Base-by-base conservation (phyloP, 2,888 invertebrate genomes). In the Anticlea derivata region DNA sequence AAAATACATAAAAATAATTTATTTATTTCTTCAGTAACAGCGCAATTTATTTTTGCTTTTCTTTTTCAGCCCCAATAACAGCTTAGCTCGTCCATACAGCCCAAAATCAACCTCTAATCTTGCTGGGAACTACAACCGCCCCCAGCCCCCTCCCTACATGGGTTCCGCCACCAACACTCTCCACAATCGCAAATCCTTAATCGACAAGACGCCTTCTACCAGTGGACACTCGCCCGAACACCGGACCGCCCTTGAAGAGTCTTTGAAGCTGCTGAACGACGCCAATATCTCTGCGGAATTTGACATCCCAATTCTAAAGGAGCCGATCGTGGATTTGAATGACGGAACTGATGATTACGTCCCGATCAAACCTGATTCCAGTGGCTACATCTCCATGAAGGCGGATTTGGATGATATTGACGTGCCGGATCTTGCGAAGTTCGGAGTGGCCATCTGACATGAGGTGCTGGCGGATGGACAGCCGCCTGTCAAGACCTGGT, bases 31-130 rank as follows among this genome's bases (percentile, higher is more conserved):
- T n/a, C n/a, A n/a, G n/a, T n/a, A n/a, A n/a, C n/a, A n/a, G n/a
- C n/a, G n/a, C n/a, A n/a, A n/a, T n/a, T n/a, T n/a, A n/a, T n/a
- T n/a, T n/a, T n/a, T n/a, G n/a, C n/a, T n/a, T 31, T 13, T 13
- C 12, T 0, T 30, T 81, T 75, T 1, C 78, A 93, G 93, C 58
- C 93, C 93, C 5, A 92, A 85, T 74, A 92, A 90, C 67, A 93
- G 92, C 58, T 79, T 92, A 1, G 86, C 79, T 17, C 86, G 92
- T 3, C 83, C 92, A 0, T 85, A 86, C 66, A 93, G 92, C 43
- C 91, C 92, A 0, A 86, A 91, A 41, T 82, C 87, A 0, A 70
- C 77, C 1, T 78, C 79, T 10, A 91, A 89, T 60, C 58, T 90
- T 1, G 85, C 89, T 0, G 78, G 78, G 23, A 84, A 68, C 70